phyloP scores from a whole-genome alignment of 2,888 invertebrate species.

The Mantis religiosa region DNA sequence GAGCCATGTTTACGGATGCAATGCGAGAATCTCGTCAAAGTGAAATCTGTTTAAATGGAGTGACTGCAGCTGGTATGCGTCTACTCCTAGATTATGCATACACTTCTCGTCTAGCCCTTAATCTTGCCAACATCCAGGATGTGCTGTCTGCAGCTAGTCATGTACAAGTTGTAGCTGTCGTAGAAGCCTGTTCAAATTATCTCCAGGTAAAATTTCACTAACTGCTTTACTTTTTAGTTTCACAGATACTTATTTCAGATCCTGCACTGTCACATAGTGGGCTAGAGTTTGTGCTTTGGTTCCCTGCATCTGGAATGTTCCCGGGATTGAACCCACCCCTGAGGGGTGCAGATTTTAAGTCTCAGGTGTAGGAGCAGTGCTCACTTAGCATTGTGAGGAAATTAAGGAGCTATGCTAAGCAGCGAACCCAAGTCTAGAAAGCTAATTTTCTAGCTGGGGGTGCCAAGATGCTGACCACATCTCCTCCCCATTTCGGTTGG shows the following conservation, averaged over 20 bases:
- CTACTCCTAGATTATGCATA: slow-evolving; percentile 65
- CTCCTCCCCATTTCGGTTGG: too few species aligned
- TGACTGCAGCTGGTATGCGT: slow-evolving; percentile 61
- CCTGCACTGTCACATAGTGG: too few species aligned
- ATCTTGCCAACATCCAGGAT: slow-evolving; percentile 61
- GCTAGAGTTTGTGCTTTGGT: too few species aligned
- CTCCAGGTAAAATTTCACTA: slow-evolving; percentile 42
- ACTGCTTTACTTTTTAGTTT: neutral
- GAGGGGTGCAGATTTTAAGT: too few species aligned
- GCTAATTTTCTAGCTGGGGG: too few species aligned
- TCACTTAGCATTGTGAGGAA: too few species aligned
- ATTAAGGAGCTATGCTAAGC: too few species aligned
- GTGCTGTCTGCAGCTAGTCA: slow-evolving; percentile 66
- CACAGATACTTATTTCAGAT: neutral
- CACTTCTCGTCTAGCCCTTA: slow-evolving; percentile 59
- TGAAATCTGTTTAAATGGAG: slow-evolving; percentile 62
- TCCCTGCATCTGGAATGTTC: too few species aligned
- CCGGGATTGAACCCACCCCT: too few species aligned
- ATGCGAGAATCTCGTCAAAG: slow-evolving; percentile 62
- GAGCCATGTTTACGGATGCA: slow-evolving; percentile 70
- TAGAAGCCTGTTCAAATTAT: slow-evolving; percentile 62
- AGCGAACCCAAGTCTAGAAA: too few species aligned
- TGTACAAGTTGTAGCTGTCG: slow-evolving; percentile 60
- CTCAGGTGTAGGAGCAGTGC: too few species aligned
- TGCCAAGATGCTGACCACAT: too few species aligned